phyloP scores from a whole-genome alignment of 1,140 invertebrate genomes.

The Harlomillsia oculata region DNA sequence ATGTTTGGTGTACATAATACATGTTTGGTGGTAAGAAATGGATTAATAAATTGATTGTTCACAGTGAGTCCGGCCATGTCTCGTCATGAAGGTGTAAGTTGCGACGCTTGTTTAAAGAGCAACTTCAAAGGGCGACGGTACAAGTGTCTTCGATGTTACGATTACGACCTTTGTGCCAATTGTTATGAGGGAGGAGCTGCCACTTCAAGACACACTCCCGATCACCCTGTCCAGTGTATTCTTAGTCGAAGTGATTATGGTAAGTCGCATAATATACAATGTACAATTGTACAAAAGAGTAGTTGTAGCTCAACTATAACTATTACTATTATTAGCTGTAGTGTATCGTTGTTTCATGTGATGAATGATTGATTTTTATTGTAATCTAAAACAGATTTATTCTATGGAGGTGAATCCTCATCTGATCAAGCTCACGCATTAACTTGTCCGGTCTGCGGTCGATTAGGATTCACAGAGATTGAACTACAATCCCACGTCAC shows the following conservation, averaged over 20 bases:
- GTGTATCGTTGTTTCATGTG: background rate
- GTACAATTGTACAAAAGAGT: too few relatives aligned
- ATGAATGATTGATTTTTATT: constrained; percentile 21
- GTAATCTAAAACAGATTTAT: constrained; percentile 78
- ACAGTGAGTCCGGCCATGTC: too few relatives aligned
- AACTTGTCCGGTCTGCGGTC: constrained; percentile 92
- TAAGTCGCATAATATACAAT: constrained; percentile 42
- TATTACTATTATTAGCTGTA: background rate
- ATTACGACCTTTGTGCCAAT: constrained; percentile 94
- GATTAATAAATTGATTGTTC: constrained; percentile 2
- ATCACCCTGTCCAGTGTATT: constrained; percentile 98
- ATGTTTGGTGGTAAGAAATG: background rate
- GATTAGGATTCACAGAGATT: constrained; percentile 88
- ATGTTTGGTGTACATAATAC: too few relatives aligned
- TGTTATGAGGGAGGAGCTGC: constrained; percentile 92
- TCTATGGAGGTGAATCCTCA: constrained; percentile 86
- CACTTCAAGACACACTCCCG: constrained; percentile 81
- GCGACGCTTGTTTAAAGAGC: constrained; percentile 97
- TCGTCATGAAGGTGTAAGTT: constrained; percentile 66
- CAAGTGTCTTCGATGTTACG: constrained; percentile 97
- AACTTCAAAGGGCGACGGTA: constrained; percentile 94
- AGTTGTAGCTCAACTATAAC: too few relatives aligned
- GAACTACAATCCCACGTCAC: constrained; percentile 86
- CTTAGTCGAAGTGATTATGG: constrained; percentile 92
- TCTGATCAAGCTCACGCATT: constrained; percentile 85